Evolutionary conservation across 2,797 vertebrate species (phyloP).

Genomic region (Pangasius djambal): DNA sequence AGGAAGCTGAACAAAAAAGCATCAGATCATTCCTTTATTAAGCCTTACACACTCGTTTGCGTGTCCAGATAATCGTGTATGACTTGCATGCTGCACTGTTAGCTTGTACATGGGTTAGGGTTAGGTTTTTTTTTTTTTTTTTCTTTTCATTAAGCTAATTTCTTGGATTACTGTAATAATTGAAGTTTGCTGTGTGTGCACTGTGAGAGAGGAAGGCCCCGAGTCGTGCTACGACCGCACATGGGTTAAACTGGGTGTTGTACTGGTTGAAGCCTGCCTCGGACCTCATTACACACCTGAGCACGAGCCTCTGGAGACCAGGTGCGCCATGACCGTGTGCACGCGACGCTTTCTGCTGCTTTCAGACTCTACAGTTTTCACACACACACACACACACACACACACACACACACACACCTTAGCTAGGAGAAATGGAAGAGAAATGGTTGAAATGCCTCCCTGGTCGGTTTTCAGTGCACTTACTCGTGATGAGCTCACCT

Average conservation of each 20-base stretch:
- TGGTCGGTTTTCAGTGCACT: not conserved
- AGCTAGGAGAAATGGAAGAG: not conserved
- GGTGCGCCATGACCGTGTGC: constrained; percentile 10
- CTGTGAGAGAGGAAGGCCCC: not conserved
- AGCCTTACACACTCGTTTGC: not conserved
- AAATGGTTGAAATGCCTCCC: not conserved
- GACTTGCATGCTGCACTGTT: not conserved
- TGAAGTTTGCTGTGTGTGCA: not conserved
- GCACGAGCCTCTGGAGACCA: not conserved
- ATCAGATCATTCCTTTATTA: not conserved
- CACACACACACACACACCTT: not conserved
- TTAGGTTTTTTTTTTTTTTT: not conserved
- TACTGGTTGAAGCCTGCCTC: not conserved
- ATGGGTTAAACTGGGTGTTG: not conserved
- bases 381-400: no score
- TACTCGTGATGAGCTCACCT: constrained; percentile 43
- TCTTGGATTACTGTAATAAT: not conserved
- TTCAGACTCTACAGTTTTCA: no score
- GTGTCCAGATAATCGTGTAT: not conserved
- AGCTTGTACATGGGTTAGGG: not conserved
- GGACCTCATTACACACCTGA: constrained; percentile 6
- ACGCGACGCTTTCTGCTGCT: not conserved
- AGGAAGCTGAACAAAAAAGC: no score
- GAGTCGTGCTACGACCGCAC: not conserved
- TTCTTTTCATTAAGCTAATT: not conserved